Evolutionary conservation across 2,113 vertebrate genomes (phyloP), one percentile per base, ranked within the genome.

Genomic region (Synodontis membranacea): DNA sequence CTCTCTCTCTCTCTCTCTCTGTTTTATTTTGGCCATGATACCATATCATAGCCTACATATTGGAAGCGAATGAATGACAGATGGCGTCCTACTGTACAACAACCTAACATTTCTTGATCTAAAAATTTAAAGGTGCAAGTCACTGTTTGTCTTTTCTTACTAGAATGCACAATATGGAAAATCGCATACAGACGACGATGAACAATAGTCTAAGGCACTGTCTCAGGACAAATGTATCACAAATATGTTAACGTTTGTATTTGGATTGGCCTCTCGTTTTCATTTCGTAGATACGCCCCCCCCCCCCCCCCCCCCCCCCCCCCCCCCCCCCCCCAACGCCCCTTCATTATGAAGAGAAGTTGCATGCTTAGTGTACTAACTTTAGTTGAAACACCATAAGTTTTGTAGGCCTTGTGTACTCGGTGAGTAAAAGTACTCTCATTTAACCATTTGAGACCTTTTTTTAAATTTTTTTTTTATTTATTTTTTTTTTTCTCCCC

Each of bases 31-130:
- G 34, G 46, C 62, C 19, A 2, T 28, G 66, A 52, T 28, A 17
- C 21, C 37, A 48, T 21, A 37, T 42, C 28, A 39, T 70, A 52
- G n/a, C 82, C 48, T 84, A 37, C 82, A 72, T 84, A 72, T 84
- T 54, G 46, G 64, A 70, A 39, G 48, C 23, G 2, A 72, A 34
- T 84, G 66, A 70, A 56, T 70, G 82, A 72, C 82, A 84, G 82
- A 84, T 84, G 82, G 82, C 48, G 42, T 84, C 34, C 19, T 50
- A 50, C 44, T 52, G 64, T 48, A 23, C 66, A 83, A 70, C 62
- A 72, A 66, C 48, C 39, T 39, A 72, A 37, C 34, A 17, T 72
- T 83, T 52, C 9, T 34, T 19, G n/a, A 70, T 66, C 10, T 68
- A 68, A 48, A 48, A 31, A 82, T 81, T 56, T 21, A 34, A 79